Evolutionary conservation across 2,113 vertebrate genomes (phyloP).

Genomic region (Numida meleagris): DNA sequence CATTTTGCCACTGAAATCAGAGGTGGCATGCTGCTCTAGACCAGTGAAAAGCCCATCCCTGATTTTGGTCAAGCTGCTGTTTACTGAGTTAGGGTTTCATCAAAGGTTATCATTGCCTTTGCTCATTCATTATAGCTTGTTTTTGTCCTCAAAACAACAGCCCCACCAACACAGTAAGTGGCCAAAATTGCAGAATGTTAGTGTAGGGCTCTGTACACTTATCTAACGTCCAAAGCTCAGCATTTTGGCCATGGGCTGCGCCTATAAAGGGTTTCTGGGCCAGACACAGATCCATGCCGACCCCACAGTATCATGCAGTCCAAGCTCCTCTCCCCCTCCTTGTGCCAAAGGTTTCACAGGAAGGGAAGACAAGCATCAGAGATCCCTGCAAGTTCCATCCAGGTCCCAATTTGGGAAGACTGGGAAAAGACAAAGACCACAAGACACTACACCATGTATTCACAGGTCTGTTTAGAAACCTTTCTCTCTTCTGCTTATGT

Average conservation of each 20-base stretch:
- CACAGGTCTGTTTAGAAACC: not conserved
- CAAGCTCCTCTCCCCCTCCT: not conserved
- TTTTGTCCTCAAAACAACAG: not conserved
- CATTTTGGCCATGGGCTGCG: not conserved
- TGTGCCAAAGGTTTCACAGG: not conserved
- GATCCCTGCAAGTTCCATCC: not conserved
- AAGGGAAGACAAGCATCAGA: not conserved
- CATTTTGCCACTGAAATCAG: not conserved
- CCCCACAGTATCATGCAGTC: rapidly evolving
- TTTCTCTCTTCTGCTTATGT: not conserved
- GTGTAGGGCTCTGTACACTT: not conserved
- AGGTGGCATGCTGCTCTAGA: not conserved
- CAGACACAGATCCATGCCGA: rapidly evolving
- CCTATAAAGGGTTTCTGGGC: not conserved
- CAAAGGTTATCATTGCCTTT: not conserved
- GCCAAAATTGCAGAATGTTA: not conserved
- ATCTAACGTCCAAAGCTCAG: not conserved
- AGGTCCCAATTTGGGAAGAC: not conserved
- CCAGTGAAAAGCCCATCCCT: not conserved
- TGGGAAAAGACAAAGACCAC: not conserved
- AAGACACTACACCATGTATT: not conserved
- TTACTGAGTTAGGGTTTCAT: not conserved
- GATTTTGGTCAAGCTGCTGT: rapidly evolving
- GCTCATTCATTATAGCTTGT: not conserved
- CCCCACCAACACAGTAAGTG: not conserved